Percentiles rank a stretch among this genome's conserved stretches.
Evolutionary conservation across 2,113 vertebrate genomes (phyloP).

Genomic region (Andinoacara biseriatus): DNA sequence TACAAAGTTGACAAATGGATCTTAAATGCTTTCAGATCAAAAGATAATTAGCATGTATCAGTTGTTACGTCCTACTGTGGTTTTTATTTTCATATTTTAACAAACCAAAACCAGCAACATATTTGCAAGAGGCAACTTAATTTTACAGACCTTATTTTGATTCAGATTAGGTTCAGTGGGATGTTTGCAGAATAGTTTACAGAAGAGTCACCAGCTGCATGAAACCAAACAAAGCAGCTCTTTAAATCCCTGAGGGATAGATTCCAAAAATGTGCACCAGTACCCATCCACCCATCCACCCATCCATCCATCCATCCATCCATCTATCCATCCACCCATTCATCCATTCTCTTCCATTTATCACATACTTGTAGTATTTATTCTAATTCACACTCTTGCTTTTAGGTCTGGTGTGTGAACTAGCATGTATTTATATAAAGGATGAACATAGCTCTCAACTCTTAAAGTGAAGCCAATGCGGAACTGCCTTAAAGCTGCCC

Average conservation of each 20-base stretch:
- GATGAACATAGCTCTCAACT: background rate
- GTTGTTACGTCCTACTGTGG: background rate
- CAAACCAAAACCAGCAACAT: background rate
- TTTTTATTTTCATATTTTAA: constrained; percentile 8
- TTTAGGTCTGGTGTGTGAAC: background rate
- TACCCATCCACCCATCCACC: no score
- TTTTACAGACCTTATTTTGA: background rate
- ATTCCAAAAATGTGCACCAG: background rate
- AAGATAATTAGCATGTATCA: background rate
- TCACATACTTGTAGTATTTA: background rate
- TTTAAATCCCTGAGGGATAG: background rate
- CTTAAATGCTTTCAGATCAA: background rate
- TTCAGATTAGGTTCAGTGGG: background rate
- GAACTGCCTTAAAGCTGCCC: background rate
- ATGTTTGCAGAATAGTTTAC: constrained; percentile 3
- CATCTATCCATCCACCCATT: no score
- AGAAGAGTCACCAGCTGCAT: background rate
- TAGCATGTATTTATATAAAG: background rate
- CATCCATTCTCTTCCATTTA: no score
- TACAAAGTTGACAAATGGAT: background rate
- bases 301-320: no score
- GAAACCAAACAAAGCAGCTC: background rate
- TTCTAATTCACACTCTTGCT: background rate
- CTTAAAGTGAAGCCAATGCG: background rate
- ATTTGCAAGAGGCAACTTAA: background rate